Base-by-base conservation (phyloP, 2,113 vertebrate genomes). In the Sinocyclocheilus anshuiensis region DNA sequence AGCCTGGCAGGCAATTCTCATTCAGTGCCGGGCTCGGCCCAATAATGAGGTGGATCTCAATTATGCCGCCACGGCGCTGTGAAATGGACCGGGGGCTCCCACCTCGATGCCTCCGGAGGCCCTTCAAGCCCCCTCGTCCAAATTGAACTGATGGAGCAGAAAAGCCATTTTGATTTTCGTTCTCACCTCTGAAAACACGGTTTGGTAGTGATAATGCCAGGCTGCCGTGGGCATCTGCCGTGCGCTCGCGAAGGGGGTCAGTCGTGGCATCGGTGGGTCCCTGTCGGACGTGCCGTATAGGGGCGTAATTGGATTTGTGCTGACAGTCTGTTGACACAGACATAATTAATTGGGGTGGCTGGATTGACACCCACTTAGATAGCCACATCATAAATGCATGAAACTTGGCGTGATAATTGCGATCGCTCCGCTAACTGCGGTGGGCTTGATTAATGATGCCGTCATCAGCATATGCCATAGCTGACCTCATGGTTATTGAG, bases 21-120 rank as follows among this genome's bases (percentile, higher is more conserved):
- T 89, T 87, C 83, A 72, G 55, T 45, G 76, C 53, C 45, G 65
- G 87, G 79, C 87, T 87, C 72, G 61, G 59, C 26, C 83, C 61
- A 72, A 86, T 88, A 90, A 90, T 90, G 89, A 90, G 88, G 69
- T 87, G 84, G 89, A 89, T 90, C 88, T 89, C 86, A 89, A 90
- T 89, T 89, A 89, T 77, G 84, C 81, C 16, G 50, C 76, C 29
- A 65, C 18, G 20, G 63, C 26, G 20, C 84, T 86, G 86, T 86
- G 88, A 87, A 87, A 87, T 83, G 86, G 86, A 80, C 86, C 80
- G 33, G 74, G 80, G 84, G 75, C 67, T 81, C 80, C 86, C 86
- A 84, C 79, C 76, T 13, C 45, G 22, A 22, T 5, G 71, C 84
- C 90, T 87, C 90, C 45, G 22, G 85, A 85, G 88, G 82, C 59